phyloP scores from a whole-genome alignment of 2,888 invertebrate species.

The Torymus tubicola region DNA sequence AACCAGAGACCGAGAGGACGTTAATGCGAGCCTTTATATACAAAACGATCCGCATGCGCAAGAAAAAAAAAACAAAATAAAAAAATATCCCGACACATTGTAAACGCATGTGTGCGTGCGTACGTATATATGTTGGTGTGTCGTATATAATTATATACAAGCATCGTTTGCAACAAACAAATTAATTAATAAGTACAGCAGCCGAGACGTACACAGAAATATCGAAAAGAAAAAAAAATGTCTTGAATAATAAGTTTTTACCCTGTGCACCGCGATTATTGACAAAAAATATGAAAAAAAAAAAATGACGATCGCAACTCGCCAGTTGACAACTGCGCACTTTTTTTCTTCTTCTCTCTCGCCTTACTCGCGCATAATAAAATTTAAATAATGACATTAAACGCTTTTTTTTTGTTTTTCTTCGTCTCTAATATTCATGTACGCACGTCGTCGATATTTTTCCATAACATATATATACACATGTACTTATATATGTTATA shows the following conservation, averaged over 20 bases:
- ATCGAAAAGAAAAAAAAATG: slow-evolving; percentile 7
- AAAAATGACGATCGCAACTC: neutral
- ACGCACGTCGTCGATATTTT: slow-evolving; percentile 8
- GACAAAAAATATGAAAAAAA: too few species aligned
- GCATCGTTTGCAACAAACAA: slow-evolving; percentile 23
- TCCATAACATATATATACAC: neutral
- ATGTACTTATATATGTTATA: neutral
- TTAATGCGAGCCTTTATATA: too few species aligned
- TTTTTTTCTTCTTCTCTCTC: slow-evolving; percentile 16
- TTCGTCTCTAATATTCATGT: neutral
- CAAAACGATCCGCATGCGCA: too few species aligned
- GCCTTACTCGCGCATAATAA: too few species aligned
- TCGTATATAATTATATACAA: neutral
- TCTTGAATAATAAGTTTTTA: slow-evolving; percentile 53
- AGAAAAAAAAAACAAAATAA: too few species aligned
- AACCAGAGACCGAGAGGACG: neutral
- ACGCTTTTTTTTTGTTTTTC: slow-evolving; percentile 20
- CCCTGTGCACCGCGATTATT: neutral
- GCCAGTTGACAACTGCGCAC: neutral
- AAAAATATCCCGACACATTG: too few species aligned
- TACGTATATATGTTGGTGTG: too few species aligned
- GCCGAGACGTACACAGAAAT: neutral
- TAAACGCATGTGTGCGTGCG: too few species aligned
- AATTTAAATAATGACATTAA: slow-evolving; percentile 47
- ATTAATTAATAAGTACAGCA: slow-evolving; percentile 32